Evolutionary conservation across 1,140 invertebrate genomes (phyloP), one percentile per base, ranked within the genome.

Genomic region (Acromyrmex charruanus): DNA sequence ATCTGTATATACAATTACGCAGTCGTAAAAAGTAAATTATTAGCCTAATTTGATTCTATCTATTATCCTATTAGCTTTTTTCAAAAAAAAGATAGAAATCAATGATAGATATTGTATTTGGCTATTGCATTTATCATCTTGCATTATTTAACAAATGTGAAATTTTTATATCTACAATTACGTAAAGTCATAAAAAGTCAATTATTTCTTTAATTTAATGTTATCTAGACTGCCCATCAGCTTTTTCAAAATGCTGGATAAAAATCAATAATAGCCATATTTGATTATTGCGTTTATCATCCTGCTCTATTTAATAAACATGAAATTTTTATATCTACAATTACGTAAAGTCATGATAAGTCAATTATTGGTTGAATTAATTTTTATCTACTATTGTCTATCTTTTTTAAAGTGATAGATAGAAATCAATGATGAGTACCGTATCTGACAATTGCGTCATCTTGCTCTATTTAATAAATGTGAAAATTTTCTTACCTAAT

Each of bases 401-500:
- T 31, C 6, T 66, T 79, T 79, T 25, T 12, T 0, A 16, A 59
- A 77, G 18, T 61, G 9, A 68, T 68, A 66, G 18, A 21, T 35
- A 59, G 65, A 25, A 39, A n/a, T 44, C 12, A 28, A n/a, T 31
- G 10, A 63, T 28, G 28, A 16, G 14, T 28, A 77, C 39, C 14
- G 14, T 18, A 49, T 31, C 65, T 49, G 18, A n/a, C 0, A 10
- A 65, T 49, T 77, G 18, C 25, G 2, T 65, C 21, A 65, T 21
- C 25, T 6, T 58, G 66, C 51, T 72, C 68, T 82, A 10, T 55
- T 58, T 81, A 69, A 39, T 16, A 59, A 69, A 12, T 25, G 55
- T 63, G 51, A 44, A 71, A 89, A 28, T 74, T 44, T 85, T 85
- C 16, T 69, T 69, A 58, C 12, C 28, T 61, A 71, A 72, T 72